Percentiles rank a stretch among this genome's conserved stretches.
phyloP scores from a whole-genome alignment of 2,888 invertebrate genomes.

The Agriopis leucophaearia region DNA sequence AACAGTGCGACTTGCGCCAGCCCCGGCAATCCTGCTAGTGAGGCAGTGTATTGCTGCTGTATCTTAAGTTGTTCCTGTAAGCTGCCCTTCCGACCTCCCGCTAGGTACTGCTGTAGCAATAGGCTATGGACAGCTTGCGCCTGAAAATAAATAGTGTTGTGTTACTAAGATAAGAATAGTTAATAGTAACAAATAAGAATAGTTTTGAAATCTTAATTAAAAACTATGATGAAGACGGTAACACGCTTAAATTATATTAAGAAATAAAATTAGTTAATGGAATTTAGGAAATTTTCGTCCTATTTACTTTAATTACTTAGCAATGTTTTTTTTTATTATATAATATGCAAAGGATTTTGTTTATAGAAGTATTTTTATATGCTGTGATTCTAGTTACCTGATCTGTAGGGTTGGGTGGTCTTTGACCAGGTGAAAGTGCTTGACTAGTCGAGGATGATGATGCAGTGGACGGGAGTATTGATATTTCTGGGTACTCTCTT shows the following conservation, averaged over 20 bases:
- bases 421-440: constrained; percentile 76
- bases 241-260: no score
- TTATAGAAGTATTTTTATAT: neutral
- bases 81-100: constrained; percentile 77
- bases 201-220: no score
- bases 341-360: no score
- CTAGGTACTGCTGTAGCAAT: constrained; percentile 80
- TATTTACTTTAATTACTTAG: no score
- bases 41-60: constrained; percentile 82
- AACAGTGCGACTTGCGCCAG: constrained; percentile 80
- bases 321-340: no score
- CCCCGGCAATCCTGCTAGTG: constrained; percentile 77
- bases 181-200: no score
- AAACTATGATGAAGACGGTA: no score
- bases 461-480: constrained; percentile 83
- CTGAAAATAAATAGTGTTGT: constrained; percentile 51
- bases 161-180: neutral
- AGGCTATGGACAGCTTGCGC: constrained; percentile 83
- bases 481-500: constrained; percentile 84
- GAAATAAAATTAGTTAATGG: no score
- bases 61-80: constrained; percentile 81
- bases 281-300: no score
- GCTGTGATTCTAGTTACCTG: constrained; percentile 60
- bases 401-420: constrained; percentile 80
- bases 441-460: constrained; percentile 75